phyloP scores from a whole-genome alignment of 2,797 vertebrate genomes.

The Mastacembelus armatus region DNA sequence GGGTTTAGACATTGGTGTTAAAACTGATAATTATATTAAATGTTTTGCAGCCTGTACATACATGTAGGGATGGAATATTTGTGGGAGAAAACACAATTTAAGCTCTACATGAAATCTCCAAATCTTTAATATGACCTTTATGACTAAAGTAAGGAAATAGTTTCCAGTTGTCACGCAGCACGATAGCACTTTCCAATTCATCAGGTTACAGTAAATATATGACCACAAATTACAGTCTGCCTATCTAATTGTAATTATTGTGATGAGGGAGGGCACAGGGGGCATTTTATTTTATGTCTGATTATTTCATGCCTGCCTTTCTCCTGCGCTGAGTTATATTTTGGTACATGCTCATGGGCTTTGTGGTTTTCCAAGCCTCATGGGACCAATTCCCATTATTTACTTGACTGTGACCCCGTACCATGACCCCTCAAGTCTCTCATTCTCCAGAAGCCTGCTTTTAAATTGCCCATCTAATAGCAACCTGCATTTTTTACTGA shows the following conservation, averaged over 20 bases:
- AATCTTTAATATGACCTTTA: constrained; percentile 4
- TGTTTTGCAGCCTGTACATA: not conserved
- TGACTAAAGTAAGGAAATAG: constrained; percentile 11
- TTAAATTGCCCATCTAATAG: constrained; percentile 79
- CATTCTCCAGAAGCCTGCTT: constrained; percentile 74
- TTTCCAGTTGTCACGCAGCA: constrained; percentile 33
- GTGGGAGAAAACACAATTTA: not conserved
- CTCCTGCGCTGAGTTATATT: constrained; percentile 68
- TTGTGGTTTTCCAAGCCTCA: constrained; percentile 74
- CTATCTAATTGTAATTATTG: constrained; percentile 68
- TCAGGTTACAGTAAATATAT: constrained; percentile 46
- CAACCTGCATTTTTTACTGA: constrained; percentile 79
- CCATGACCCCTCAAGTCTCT: constrained; percentile 76
- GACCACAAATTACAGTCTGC: constrained; percentile 42
- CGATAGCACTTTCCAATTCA: constrained; percentile 31
- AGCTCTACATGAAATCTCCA: constrained; percentile 1
- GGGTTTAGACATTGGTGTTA: not conserved
- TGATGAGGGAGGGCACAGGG: constrained; percentile 65
- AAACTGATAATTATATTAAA: not conserved
- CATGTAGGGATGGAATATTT: not conserved
- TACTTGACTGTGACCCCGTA: constrained; percentile 82
- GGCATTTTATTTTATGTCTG: constrained; percentile 76
- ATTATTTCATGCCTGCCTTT: constrained; percentile 78
- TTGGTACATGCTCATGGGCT: constrained; percentile 70
- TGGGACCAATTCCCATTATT: constrained; percentile 83